These are phyloP conservation scores for Tachysurus fulvidraco DNA, from an alignment of 2,113 vertebrate species.

Conservation along the genomic window DNA sequence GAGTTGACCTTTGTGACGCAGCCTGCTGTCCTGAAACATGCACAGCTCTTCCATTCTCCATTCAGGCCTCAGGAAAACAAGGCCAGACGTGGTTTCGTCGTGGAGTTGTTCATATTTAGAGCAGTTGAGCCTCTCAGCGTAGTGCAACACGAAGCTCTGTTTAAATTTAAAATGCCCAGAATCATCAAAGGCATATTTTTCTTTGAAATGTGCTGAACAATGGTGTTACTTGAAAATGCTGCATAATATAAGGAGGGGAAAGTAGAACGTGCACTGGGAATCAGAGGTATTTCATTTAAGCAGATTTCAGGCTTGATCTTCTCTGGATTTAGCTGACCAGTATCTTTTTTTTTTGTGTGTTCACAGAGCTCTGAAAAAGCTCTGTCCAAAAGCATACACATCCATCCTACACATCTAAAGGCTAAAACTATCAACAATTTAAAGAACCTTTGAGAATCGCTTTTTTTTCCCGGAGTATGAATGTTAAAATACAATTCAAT, in stretches of 20 bases:
- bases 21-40: constrained; percentile 49
- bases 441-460: not conserved
- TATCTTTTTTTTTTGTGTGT: not conserved
- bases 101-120: constrained; percentile 39
- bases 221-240: not conserved
- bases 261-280: not conserved
- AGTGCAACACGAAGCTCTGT: constrained; percentile 1
- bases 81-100: constrained; percentile 33
- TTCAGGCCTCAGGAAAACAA: constrained; percentile 37
- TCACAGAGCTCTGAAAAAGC: not conserved
- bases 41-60: constrained; percentile 33
- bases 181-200: constrained; percentile 21
- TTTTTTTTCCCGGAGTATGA: not conserved
- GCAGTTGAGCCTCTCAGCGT: constrained; percentile 33
- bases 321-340: not conserved
- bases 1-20: constrained; percentile 51
- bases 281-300: not conserved
- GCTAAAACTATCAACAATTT: not conserved
- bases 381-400: not conserved
- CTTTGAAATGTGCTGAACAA: constrained; percentile 30
- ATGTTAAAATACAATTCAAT: not conserved
- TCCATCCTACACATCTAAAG: not conserved
- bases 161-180: constrained; percentile 26
- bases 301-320: not conserved
- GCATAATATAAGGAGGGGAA: not conserved